A percentile compares a stretch with the other conserved stretches of the same genome.
Evolutionary conservation across 2,797 vertebrate genomes (phyloP).

Genomic region (Sebastiscus tertius): DNA sequence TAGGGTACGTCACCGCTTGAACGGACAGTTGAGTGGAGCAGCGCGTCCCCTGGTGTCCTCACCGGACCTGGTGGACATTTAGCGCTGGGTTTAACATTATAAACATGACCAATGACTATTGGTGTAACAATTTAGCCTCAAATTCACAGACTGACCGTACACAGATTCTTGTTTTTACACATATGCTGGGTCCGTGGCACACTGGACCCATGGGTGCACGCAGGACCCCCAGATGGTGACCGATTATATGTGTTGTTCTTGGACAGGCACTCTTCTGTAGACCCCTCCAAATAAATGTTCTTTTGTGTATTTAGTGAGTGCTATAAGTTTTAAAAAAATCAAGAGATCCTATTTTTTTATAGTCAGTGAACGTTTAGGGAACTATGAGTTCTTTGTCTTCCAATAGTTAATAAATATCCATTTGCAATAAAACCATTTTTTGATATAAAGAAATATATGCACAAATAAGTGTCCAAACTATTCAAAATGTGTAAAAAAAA

Average conservation of each 20-base stretch:
- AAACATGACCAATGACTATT: too few species aligned
- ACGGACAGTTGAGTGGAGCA: too few species aligned
- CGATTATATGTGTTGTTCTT: not conserved
- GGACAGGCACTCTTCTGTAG: not conserved
- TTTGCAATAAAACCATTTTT: not conserved
- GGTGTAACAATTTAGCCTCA: too few species aligned
- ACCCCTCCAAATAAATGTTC: not conserved
- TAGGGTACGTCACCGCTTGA: rapidly evolving
- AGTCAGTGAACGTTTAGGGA: not conserved
- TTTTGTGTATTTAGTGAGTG: too few species aligned
- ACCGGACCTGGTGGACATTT: too few species aligned
- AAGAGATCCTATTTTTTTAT: not conserved
- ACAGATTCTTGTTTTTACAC: not conserved
- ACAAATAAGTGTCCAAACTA: not conserved
- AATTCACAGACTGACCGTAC: too few species aligned
- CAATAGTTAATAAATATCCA: not conserved
- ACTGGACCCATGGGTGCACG: not conserved
- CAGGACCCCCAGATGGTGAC: not conserved
- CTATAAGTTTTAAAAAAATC: not conserved
- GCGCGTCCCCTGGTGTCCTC: too few species aligned
- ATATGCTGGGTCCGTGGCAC: not conserved
- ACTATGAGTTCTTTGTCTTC: not conserved
- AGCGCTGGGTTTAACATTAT: too few species aligned
- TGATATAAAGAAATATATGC: not conserved
- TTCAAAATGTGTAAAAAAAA: too few species aligned